Evolutionary conservation across 2,113 vertebrate genomes (phyloP), one percentile per base, ranked within the genome.

Genomic region (Lethenteron reissneri): DNA sequence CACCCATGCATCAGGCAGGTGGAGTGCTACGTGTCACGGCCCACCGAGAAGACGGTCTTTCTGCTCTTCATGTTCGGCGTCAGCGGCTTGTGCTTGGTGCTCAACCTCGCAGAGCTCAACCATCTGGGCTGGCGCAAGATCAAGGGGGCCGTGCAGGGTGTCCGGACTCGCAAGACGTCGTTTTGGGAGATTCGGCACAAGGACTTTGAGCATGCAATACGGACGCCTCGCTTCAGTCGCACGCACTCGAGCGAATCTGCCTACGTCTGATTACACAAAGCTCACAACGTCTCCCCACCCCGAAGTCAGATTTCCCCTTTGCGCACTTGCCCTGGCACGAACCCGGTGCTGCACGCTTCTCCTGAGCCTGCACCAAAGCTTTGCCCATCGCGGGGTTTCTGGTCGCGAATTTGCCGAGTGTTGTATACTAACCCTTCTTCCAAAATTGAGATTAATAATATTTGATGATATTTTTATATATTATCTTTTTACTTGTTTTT

Each of bases 231-330:
- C 81, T 99, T 99, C 76, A 92, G 94, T 72, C 89, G 94, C 83
- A 99, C 92, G 84, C 94, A 99, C 78, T 99, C 94, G 79, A 99
- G 94, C 83, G 94, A 99, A 84, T 99, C 94, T 75, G 94, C 94
- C 75, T 99, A 99, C 78, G 94, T 97, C 83, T 99, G 85, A 86
- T 77, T 71, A 10, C 11, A 17, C 14, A 9, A 25, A 41, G 19
- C 62, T 64, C 62, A 15, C 5, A 64, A 15, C 8, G 62, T 15
- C 17, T 19, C 62, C 4, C 25, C 25, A 25, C 4, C 25, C 14
- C 19, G 14, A 64, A 19, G 19, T 19, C 62, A 19, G 19, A 25
- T 11, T 17, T n/a, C n/a, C n/a, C 41, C 41, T 41, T 41, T 7
- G 41, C 41, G 41, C 6, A 41, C 4, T 41, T 41, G 41, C 41